Conservation (phyloP, 2,113 vertebrate species). For the Patagioenas fasciata region DNA sequence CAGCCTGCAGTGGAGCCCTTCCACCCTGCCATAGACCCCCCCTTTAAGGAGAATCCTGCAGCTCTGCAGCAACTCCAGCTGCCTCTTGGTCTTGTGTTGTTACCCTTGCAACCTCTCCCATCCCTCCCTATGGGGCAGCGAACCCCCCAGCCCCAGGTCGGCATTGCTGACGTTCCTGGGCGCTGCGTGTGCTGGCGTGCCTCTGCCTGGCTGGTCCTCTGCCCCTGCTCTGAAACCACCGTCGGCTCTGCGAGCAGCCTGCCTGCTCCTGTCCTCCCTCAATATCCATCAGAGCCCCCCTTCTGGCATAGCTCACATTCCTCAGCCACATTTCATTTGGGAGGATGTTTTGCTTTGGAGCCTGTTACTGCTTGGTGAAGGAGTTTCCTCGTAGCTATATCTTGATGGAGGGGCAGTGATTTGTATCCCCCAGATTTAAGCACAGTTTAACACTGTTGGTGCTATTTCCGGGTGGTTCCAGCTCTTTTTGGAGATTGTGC, state of each 20-base stretch:
- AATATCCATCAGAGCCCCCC: neutral
- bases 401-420: neutral
- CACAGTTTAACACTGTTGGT: neutral
- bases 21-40: no score
- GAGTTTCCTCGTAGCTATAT: neutral
- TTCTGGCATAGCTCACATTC: constrained; percentile 40
- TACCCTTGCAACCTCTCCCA: neutral
- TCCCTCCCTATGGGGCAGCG: neutral
- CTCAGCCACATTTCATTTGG: neutral
- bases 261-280: neutral
- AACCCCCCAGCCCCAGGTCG: neutral
- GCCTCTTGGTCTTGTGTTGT: neutral
- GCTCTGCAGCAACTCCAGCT: neutral
- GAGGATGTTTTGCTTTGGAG: neutral
- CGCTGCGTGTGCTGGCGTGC: neutral
- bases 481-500: neutral
- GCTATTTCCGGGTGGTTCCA: neutral
- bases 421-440: neutral
- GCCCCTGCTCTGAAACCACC: neutral
- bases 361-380: neutral
- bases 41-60: neutral
- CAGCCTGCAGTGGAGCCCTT: neutral
- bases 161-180: neutral
- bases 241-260: neutral
- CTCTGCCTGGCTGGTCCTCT: neutral